Evolutionary conservation across 92 coral and sea anemone genomes (phyloP), one percentile per base, ranked within the genome.

Genomic region (Micromussa lordhowensis): DNA sequence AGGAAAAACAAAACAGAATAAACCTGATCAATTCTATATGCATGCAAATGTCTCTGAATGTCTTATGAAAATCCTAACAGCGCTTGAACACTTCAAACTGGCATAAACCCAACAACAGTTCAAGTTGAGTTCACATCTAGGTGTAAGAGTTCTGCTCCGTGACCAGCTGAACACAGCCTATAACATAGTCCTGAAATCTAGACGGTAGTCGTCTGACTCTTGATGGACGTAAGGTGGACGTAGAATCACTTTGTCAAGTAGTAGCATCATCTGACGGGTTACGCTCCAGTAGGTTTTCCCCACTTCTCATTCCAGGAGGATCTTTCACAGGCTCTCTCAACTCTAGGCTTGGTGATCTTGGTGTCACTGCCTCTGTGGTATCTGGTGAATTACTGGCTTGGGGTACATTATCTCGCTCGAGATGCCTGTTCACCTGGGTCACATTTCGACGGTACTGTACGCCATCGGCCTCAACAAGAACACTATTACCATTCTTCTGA

Each of bases 131-230:
- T 68, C 44, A 79, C 32, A n/a, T n/a, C n/a, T n/a, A n/a, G n/a
- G n/a, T n/a, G n/a, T n/a, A n/a, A n/a, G n/a, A n/a, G n/a, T n/a
- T 79, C 82, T 58, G 32, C 63, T 53, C 64, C 11, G 49, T 51
- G 9, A 1, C 49, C 64, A 55, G 51, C 82, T 30, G 63, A 51
- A 59, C 48, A 36, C 64, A 78, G 70, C 84, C 84, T 40, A 86
- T 54, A n/a, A 48, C 84, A 86, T 86, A 77, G 58, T 78, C 79
- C 26, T 79, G 85, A 31, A 63, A 79, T 70, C 59, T 87, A 58
- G 76, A 30, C 6, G 79, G 72, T 49, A 26, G 32, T 86, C 85
- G 5, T 28, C 48, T 55, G n/a, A n/a, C n/a, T n/a, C n/a, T n/a
- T n/a, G n/a, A n/a, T n/a, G n/a, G n/a, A n/a, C n/a, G n/a, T n/a